These are phyloP conservation scores for Palythoa grandiflora DNA, from an alignment of 92 coral and sea anemone species.

Conservation along the genomic window DNA sequence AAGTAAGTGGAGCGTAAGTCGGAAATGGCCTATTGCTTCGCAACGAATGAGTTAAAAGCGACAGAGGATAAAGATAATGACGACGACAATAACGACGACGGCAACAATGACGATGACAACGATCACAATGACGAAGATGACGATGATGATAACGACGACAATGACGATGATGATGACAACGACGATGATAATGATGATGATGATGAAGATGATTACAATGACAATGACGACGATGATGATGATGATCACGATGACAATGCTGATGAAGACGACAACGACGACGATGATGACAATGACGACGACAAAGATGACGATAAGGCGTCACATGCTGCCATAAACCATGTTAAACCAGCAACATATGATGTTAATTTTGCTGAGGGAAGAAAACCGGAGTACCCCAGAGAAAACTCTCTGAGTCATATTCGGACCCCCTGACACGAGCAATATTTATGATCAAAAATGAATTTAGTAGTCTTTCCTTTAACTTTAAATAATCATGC, in stretches of 20 bases:
- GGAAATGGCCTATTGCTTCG: too few relatives aligned
- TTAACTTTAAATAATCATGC: too few relatives aligned
- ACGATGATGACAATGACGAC: background rate
- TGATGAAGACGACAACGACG: background rate
- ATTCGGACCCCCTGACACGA: too few relatives aligned
- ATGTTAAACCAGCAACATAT: too few relatives aligned
- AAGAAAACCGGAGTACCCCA: too few relatives aligned
- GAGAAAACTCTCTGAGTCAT: too few relatives aligned
- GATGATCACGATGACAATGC: background rate
- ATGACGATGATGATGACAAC: background rate
- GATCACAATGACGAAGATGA: background rate
- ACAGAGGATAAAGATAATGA: background rate
- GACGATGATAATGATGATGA: background rate
- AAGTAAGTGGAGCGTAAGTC: too few relatives aligned
- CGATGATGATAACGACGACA: background rate
- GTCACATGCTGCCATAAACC: too few relatives aligned
- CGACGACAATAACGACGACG: background rate
- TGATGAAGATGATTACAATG: background rate
- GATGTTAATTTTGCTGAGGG: too few relatives aligned
- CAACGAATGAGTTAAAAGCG: background rate
- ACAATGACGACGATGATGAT: background rate
- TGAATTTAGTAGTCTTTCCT: too few relatives aligned
- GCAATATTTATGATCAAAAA: too few relatives aligned
- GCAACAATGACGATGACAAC: background rate
- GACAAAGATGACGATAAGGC: background rate